A percentile compares a stretch with the other conserved stretches of the same genome.
Evolutionary conservation across 2,113 vertebrate genomes (phyloP).

Genomic region (Pandion haliaetus): DNA sequence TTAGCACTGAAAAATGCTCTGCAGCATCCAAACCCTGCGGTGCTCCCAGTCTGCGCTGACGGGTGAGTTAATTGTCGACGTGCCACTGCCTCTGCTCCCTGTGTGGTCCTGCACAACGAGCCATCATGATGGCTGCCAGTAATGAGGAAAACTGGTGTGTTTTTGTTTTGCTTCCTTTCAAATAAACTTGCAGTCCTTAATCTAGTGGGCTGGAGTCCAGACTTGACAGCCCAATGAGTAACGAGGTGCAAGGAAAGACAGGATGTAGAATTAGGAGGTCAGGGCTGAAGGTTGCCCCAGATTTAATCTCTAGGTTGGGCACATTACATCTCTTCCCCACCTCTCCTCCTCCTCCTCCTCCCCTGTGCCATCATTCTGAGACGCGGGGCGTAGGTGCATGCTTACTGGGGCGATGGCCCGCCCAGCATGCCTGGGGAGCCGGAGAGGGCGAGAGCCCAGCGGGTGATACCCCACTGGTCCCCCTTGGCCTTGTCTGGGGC

Average conservation of each 20-base stretch:
- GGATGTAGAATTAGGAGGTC: constrained; percentile 45
- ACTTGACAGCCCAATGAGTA: constrained; percentile 38
- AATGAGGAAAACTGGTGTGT: constrained; percentile 9
- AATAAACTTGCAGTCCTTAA: constrained; percentile 50
- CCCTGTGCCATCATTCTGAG: not conserved
- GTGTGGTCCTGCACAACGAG: constrained; percentile 28
- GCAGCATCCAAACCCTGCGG: not conserved
- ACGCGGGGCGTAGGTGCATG: fast-evolving
- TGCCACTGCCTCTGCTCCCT: constrained; percentile 25
- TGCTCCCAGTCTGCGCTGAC: not conserved
- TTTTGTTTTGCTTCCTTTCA: constrained; percentile 49
- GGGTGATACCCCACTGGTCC: not conserved
- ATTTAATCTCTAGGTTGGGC: not conserved
- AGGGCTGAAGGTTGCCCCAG: not conserved
- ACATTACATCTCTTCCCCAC: not conserved
- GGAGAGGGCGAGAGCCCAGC: fast-evolving
- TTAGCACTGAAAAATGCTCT: not conserved
- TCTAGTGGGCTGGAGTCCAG: not conserved
- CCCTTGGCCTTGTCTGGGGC: too few relatives aligned
- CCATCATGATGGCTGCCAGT: not conserved
- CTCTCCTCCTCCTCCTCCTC: not conserved
- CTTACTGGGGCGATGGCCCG: fast-evolving
- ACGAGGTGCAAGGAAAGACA: constrained; percentile 30
- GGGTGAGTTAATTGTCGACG: not conserved
- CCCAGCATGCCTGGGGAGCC: not conserved